Conservation (phyloP, 1,140 invertebrate species). For the Brachionus koreanus region DNA sequence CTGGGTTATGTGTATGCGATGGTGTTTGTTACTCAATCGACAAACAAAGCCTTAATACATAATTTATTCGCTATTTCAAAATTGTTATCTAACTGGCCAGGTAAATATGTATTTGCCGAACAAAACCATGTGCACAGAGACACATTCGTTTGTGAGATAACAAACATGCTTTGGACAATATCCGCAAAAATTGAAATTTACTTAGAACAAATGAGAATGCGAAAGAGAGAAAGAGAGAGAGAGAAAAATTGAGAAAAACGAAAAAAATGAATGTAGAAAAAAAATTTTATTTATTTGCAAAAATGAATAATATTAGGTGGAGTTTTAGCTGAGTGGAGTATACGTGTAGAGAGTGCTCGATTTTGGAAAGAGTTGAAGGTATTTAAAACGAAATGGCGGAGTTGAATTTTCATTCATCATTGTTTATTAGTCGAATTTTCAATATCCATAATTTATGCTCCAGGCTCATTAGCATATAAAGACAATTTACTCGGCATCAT, state of each 20-base stretch:
- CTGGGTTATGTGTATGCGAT: background rate
- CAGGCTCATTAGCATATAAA: background rate
- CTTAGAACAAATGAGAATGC: too few species aligned
- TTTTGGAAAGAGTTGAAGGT: slow-evolving; percentile 21
- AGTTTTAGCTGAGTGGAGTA: background rate
- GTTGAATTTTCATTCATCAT: slow-evolving; percentile 40
- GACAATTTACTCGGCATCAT: background rate
- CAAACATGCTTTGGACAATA: too few species aligned
- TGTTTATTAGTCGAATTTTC: background rate
- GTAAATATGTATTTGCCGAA: too few species aligned
- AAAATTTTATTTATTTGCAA: slow-evolving; percentile 10
- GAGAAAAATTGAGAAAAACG: background rate
- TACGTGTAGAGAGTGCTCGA: background rate
- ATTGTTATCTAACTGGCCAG: background rate
- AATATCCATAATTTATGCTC: background rate
- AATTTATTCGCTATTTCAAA: background rate
- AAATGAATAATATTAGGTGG: slow-evolving; percentile 13
- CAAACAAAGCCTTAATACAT: background rate
- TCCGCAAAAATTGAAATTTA: background rate
- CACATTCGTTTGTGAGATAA: too few species aligned
- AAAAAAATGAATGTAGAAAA: background rate
- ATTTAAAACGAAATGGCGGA: slow-evolving; percentile 30
- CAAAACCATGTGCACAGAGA: too few species aligned
- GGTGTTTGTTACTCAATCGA: background rate
- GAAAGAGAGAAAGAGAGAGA: too few species aligned